Percentiles rank a stretch among this genome's conserved stretches.
Conservation (phyloP, 2,888 invertebrate genomes). For the Schizotus pectinicornis region DNA sequence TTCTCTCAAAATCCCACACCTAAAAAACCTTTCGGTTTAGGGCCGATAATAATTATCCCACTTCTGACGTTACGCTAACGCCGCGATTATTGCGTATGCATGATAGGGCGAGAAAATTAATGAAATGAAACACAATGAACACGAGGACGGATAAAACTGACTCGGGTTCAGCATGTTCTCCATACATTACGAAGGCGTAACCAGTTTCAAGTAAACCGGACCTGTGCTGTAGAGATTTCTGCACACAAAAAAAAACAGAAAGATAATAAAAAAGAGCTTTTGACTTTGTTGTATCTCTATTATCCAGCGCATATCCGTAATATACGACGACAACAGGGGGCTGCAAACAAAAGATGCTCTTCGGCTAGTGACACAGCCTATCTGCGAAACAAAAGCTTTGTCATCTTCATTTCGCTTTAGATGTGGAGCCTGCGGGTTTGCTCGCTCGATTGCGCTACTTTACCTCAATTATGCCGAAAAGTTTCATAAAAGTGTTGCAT, state of each 20-base stretch:
- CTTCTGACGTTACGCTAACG: neutral
- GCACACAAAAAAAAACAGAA: conserved; percentile 28
- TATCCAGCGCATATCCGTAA: conserved; percentile 12
- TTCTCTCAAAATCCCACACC: neutral
- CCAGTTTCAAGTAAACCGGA: conserved; percentile 45
- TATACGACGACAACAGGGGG: neutral
- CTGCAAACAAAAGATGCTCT: too few relatives aligned
- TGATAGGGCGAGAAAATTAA: conserved; percentile 17
- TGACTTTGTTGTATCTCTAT: conserved; percentile 8
- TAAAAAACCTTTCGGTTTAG: neutral
- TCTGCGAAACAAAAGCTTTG: too few relatives aligned
- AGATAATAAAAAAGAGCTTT: conserved; percentile 26
- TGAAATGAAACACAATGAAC: conserved; percentile 20
- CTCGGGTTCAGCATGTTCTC: conserved; percentile 32
- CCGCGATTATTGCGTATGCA: conserved; percentile 8
- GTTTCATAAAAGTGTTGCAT: too few relatives aligned
- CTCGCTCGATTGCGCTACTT: too few relatives aligned
- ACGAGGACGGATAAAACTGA: conserved; percentile 36
- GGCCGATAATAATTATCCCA: neutral
- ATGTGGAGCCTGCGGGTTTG: too few relatives aligned
- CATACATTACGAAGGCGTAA: conserved; percentile 45
- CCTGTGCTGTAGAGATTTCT: conserved; percentile 33
- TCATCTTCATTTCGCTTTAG: too few relatives aligned
- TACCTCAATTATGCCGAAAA: too few relatives aligned
- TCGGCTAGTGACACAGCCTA: too few relatives aligned